These are phyloP conservation scores for Latrodectus elegans DNA, from an alignment of 2,888 invertebrate species.

Conservation along the genomic window DNA sequence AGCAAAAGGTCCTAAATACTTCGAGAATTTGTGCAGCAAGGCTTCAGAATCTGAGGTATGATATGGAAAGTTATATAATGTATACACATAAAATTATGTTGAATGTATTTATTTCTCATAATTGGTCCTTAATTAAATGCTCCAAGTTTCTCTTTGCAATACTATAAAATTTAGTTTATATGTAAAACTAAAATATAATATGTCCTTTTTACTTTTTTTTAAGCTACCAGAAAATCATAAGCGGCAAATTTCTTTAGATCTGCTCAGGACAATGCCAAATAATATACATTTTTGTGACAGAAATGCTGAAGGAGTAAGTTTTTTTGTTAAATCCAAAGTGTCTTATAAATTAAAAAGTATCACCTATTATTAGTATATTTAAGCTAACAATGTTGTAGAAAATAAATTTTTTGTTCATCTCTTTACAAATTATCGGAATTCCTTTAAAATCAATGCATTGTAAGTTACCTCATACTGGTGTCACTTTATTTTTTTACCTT, in stretches of 20 bases:
- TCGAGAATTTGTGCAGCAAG: constrained; percentile 75
- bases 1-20: constrained; percentile 76
- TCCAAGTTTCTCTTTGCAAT: background rate
- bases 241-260: constrained; percentile 78
- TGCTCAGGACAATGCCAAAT: constrained; percentile 78
- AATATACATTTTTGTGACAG: constrained; percentile 77
- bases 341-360: too few species aligned
- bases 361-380: too few species aligned
- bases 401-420: too few species aligned
- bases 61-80: background rate
- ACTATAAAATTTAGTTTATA: background rate
- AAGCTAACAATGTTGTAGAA: too few species aligned
- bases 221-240: constrained; percentile 73
- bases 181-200: background rate
- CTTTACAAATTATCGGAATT: too few species aligned
- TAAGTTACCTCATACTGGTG: too few species aligned
- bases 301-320: constrained; percentile 77
- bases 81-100: too few species aligned
- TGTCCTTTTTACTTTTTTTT: background rate
- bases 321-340: background rate
- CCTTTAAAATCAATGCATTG: too few species aligned
- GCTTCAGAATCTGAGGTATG: constrained; percentile 77
- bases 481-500: too few species aligned
- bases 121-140: background rate
- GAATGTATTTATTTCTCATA: too few species aligned